Evolutionary conservation across 53 echinoderm and acorn worm species (phyloP), one percentile per base, ranked within the genome.

Genomic region (Echinometra lucunter): DNA sequence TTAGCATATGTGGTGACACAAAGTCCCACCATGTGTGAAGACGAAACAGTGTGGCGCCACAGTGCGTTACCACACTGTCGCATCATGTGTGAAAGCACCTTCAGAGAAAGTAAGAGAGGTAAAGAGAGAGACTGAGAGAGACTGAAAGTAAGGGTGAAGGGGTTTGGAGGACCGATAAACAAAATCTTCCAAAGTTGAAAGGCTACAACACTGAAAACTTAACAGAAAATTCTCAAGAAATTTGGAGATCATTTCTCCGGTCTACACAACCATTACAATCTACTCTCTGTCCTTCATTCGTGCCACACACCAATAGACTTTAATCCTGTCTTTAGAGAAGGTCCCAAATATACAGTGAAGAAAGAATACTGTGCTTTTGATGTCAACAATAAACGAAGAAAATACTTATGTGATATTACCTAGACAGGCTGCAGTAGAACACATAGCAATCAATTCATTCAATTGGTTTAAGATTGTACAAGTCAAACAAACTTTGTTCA

Each of bases 291-390:
- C 3, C 23, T 63, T 35, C 12, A 32, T 34, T 72, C 35, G 72
- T 32, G 72, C 32, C 13, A 32, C 35, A 30, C 72, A 72, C 30
- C 42, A 78, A 78, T 0, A 75, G 35, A 40, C 38, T 78, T 3
- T 17, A 12, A 78, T 40, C 42, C 38, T 38, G 13, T 42, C 42
- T 21, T 78, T 21, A 19, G n/a, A 6, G 18, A 42, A 42, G 30
- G 16, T 78, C 38, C 6, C 78, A 40, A 17, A 40, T 18, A 40
- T 19, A 5, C 53, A 53, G 13, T 13, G 53, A 0, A 53, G 25
- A 2, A 69, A 78, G 78, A 78, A 78, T 78, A 78, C 42, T 78
- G 78, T 78, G 78, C 78, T 78, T 42, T 32, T 11, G 38, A 13
- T 78, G 11, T 19, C 38, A 19, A 42, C 19, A 40, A 38, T 35